Percentiles rank a stretch among this genome's conserved stretches.
phyloP scores from a whole-genome alignment of 2,888 invertebrate genomes.

The Tetragonula carbonaria region DNA sequence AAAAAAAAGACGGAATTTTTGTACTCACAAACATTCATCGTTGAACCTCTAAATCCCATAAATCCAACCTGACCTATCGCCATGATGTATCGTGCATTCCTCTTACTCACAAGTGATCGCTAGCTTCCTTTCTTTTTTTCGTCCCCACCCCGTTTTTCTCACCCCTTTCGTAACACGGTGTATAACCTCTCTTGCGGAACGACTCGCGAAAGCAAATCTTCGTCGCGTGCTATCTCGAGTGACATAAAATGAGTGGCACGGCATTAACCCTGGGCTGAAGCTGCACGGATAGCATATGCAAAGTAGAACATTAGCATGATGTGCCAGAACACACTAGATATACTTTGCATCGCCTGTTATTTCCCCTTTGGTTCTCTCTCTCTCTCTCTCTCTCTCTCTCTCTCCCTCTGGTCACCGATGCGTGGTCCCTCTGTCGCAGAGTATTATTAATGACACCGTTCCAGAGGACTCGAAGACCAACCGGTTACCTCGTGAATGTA shows the following conservation, averaged over 20 bases:
- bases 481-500: slow-evolving; percentile 20
- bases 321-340: slow-evolving; percentile 50
- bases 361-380: background rate
- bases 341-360: slow-evolving; percentile 20
- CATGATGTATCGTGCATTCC: too few relatives aligned
- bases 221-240: slow-evolving; percentile 34
- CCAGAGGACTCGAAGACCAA: slow-evolving; percentile 18
- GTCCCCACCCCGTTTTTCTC: too few relatives aligned
- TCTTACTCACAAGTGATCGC: too few relatives aligned
- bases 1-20: background rate
- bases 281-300: slow-evolving; percentile 52
- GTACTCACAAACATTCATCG: background rate
- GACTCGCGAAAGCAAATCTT: slow-evolving; percentile 48
- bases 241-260: slow-evolving; percentile 47
- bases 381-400: slow-evolving; percentile 8
- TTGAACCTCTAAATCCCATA: background rate
- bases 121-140: too few relatives aligned
- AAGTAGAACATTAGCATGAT: slow-evolving; percentile 64
- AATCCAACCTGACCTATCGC: too few relatives aligned
- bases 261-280: slow-evolving; percentile 55
- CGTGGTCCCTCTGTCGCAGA: slow-evolving; percentile 18
- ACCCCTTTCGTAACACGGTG: background rate
- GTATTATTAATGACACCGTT: slow-evolving; percentile 61
- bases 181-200: background rate
- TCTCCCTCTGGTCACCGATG: slow-evolving; percentile 9